These are phyloP conservation scores for Taenaris catops DNA, from an alignment of 2,888 invertebrate species.

Conservation along the genomic window DNA sequence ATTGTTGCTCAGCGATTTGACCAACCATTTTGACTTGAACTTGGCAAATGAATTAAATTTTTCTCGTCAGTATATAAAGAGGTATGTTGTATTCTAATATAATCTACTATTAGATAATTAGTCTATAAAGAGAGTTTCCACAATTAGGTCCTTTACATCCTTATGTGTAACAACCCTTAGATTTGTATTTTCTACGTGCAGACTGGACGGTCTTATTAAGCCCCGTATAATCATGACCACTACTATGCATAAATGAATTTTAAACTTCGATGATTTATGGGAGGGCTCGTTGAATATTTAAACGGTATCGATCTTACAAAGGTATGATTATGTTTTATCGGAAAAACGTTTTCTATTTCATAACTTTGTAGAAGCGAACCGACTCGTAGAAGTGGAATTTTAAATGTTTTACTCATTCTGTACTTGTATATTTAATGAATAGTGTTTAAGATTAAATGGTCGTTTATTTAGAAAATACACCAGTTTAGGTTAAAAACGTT, in stretches of 20 bases:
- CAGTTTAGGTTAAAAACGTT: neutral
- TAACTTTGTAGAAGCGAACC: conserved; percentile 4
- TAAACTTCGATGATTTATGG: conserved; percentile 47
- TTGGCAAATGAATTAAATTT: no score
- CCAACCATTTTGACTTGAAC: no score
- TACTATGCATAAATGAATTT: conserved; percentile 56
- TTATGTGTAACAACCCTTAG: neutral
- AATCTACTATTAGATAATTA: no score
- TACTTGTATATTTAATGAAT: conserved; percentile 1
- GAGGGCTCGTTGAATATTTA: conserved; percentile 46
- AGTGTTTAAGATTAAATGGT: conserved; percentile 4
- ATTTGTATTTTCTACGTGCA: conserved; percentile 32
- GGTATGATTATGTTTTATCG: conserved; percentile 26
- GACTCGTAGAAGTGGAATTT: neutral
- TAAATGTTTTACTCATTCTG: conserved; percentile 2
- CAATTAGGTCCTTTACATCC: no score
- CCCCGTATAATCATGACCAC: conserved; percentile 28
- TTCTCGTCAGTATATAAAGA: no score
- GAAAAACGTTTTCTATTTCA: conserved; percentile 21
- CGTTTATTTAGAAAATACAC: conserved; percentile 1
- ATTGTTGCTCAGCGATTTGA: no score
- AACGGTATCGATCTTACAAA: conserved; percentile 33
- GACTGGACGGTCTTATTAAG: conserved; percentile 31
- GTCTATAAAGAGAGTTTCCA: no score
- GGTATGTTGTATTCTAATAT: no score